Base-by-base conservation (phyloP, 2,113 vertebrate species). In the Daphoenositta chrysoptera region DNA sequence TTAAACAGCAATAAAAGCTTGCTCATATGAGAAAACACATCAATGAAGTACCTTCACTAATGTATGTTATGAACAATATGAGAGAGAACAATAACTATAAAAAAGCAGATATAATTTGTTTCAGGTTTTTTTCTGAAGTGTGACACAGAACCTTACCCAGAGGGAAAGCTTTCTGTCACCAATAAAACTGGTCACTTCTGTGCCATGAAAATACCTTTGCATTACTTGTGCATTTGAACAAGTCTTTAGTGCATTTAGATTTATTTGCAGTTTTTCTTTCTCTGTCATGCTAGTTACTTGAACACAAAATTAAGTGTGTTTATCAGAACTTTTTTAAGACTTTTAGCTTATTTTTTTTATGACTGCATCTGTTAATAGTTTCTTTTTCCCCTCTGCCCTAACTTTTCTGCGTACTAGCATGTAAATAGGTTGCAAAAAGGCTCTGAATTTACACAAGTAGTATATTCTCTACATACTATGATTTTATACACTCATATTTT, bases 101-200 rank as follows among this genome's bases (percentile, higher is more conserved):
- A 30, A 70, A 77, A 31, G 2, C 2, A 51, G 33, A 21, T 72
- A 21, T 54, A 8, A 48, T 89, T 51, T 6, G 1, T 31, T 51
- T 54, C 4, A 0, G 1, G 0, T 2, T 54, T 45, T 73, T 63
- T 61, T 14, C 14, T 33, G 50, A 11, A 44, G 39, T n/a, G 28
- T 89, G 45, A 26, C 31, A 53, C 7, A 73, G 31, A 56, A 48
- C 28, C 7, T 66, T 53, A 81, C 31, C n/a, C 51, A 63, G 50
- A 82, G 30, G 33, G 33, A 65, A 91, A 70, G 35, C 1, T 27
- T 79, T 76, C 35, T 70, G 15, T 53, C 45, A 61, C 12, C 31
- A 78, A 40, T 81, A 73, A 77, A 84, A 54, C 3, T 33, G 15
- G 5, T 48, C 31, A 73, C 65, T 78, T 73, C 21, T 87, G 16